Evolutionary conservation across 2,888 invertebrate genomes (phyloP).

Genomic region (Campoplex capitator): DNA sequence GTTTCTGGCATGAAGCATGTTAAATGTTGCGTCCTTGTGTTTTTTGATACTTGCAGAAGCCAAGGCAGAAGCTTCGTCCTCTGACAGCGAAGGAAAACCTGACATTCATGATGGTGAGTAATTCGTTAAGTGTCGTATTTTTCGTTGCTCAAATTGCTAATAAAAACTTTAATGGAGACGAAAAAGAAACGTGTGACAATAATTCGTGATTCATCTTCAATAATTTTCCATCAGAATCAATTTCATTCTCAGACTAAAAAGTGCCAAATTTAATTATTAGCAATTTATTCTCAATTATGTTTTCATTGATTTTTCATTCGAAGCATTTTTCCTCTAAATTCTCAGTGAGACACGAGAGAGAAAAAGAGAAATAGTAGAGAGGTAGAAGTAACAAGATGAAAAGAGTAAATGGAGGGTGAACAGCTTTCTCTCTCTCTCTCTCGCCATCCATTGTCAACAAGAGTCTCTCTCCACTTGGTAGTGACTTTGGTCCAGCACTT

Average conservation of each 20-base stretch:
- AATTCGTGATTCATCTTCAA: background rate
- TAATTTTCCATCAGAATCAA: background rate
- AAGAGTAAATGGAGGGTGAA: constrained; percentile 68
- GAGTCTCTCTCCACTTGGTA: constrained; percentile 61
- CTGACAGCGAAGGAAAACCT: constrained; percentile 81
- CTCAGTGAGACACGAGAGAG: background rate
- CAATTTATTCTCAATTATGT: background rate
- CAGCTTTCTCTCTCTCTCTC: constrained; percentile 36
- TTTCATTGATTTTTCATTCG: background rate
- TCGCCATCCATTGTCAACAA: constrained; percentile 66
- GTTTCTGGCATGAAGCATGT: constrained; percentile 77
- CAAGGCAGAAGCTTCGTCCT: constrained; percentile 82
- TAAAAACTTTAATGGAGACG: background rate
- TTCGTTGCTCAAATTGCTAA: background rate
- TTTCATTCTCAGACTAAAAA: background rate
- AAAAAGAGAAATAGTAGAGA: constrained; percentile 12
- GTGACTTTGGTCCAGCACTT: constrained; percentile 67
- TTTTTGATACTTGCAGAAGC: constrained; percentile 79
- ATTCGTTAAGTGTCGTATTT: background rate
- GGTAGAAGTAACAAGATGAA: constrained; percentile 62
- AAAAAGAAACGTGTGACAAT: background rate
- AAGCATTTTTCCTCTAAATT: background rate
- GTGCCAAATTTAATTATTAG: background rate
- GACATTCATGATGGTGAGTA: constrained; percentile 81
- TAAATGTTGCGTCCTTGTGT: constrained; percentile 73